Evolutionary conservation across 2,113 vertebrate genomes (phyloP).

Genomic region (Noturus placidus): DNA sequence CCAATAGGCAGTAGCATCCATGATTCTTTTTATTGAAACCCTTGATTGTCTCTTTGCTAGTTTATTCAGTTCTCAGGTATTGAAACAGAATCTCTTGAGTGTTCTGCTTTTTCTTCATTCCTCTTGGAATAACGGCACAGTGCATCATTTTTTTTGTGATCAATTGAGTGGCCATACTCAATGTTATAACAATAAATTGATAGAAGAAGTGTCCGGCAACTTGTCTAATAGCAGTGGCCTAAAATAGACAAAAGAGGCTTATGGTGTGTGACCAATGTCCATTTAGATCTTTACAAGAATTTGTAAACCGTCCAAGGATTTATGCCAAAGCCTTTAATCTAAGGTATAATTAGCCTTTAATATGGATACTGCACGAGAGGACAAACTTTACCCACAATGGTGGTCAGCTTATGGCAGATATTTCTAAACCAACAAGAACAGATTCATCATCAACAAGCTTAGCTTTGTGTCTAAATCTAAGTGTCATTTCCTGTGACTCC

Average conservation of each 20-base stretch:
- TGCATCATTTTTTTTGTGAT: background rate
- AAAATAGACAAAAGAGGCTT: background rate
- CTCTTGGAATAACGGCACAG: background rate
- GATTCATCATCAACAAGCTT: background rate
- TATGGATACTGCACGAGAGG: background rate
- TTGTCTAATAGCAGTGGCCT: background rate
- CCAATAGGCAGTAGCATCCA: background rate
- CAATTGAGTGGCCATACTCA: background rate
- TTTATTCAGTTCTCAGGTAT: background rate
- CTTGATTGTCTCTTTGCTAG: background rate
- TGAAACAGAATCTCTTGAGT: background rate
- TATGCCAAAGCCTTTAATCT: background rate
- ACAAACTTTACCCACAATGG: background rate
- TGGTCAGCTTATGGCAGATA: background rate
- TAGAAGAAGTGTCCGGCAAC: background rate
- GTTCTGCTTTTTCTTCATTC: too few species aligned
- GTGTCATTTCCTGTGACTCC: background rate
- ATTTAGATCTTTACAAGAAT: background rate
- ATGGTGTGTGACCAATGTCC: background rate
- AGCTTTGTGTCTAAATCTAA: background rate
- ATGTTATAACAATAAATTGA: background rate
- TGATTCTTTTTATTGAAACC: background rate
- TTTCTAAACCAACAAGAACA: background rate
- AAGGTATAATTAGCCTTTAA: slow-evolving; percentile 1
- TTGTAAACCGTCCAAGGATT: background rate